phyloP scores from a whole-genome alignment of 2,888 invertebrate genomes.

The Leptogaster cylindrica region DNA sequence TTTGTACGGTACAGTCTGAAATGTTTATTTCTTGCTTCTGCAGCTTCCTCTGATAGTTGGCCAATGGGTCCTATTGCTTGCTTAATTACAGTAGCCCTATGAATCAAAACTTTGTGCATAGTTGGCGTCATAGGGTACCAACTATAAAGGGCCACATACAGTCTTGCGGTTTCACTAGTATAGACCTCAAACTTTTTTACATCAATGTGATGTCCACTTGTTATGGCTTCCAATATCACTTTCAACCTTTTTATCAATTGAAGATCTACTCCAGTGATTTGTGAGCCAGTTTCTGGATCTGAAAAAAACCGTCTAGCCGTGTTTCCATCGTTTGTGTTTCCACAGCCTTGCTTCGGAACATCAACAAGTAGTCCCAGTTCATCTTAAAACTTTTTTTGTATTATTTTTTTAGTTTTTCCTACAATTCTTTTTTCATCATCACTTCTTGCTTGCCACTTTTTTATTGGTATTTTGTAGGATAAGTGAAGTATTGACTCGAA shows the following conservation, averaged over 20 bases:
- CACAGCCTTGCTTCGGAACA: background rate
- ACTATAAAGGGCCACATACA: conserved; percentile 10
- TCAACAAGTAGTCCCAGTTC: conserved; percentile 19
- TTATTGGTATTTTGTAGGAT: conserved; percentile 17
- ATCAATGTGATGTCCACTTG: conserved; percentile 36
- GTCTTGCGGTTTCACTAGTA: conserved; percentile 30
- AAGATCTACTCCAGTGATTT: conserved; percentile 22
- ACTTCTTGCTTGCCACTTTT: background rate
- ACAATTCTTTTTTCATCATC: background rate
- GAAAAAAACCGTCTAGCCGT: conserved; percentile 40
- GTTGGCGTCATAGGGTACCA: conserved; percentile 39
- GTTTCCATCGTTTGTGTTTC: conserved; percentile 43
- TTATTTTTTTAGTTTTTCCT: background rate
- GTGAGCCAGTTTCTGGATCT: conserved; percentile 32
- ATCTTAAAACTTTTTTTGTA: conserved; percentile 12
- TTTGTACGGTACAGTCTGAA: conserved; percentile 49
- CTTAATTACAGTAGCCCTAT: conserved; percentile 46
- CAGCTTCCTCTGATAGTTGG: conserved; percentile 51
- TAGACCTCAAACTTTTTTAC: conserved; percentile 29
- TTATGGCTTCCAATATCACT: conserved; percentile 25
- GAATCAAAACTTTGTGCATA: conserved; percentile 25
- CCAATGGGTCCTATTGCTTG: conserved; percentile 52
- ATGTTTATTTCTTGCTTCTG: conserved; percentile 53
- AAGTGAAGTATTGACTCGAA: conserved; percentile 48
- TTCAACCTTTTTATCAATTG: conserved; percentile 31